Evolutionary conservation across 1,140 invertebrate genomes (phyloP).

Genomic region (Drosophila kepulauana): DNA sequence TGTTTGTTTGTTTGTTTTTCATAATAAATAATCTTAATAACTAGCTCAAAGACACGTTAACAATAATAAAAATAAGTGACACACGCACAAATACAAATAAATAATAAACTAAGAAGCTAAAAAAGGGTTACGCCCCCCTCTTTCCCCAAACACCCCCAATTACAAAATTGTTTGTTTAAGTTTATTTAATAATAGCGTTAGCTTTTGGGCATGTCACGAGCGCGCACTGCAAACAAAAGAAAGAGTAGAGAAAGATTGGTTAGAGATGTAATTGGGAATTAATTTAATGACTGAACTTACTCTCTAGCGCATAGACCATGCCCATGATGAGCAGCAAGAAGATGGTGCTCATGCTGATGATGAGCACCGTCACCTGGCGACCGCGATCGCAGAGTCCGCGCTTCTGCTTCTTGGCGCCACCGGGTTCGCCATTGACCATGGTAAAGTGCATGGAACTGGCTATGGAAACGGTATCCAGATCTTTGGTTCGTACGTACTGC

Average conservation of each 20-base stretch:
- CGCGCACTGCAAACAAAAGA: slow-evolving; percentile 87
- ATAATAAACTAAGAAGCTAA: slow-evolving; percentile 76
- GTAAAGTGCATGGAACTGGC: slow-evolving; percentile 94
- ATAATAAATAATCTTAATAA: slow-evolving; percentile 78
- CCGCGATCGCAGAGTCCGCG: slow-evolving; percentile 88
- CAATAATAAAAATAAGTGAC: slow-evolving; percentile 52
- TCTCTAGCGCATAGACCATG: slow-evolving; percentile 90
- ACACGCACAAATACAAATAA: slow-evolving; percentile 60
- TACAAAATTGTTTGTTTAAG: background rate
- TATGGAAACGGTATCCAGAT: slow-evolving; percentile 89
- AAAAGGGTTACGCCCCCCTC: slow-evolving; percentile 13
- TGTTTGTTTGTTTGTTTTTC: slow-evolving; percentile 30
- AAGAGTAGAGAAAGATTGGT: background rate
- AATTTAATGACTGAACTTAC: slow-evolving; percentile 84
- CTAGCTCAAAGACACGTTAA: slow-evolving; percentile 57
- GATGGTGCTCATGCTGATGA: slow-evolving; percentile 91
- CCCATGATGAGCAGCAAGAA: slow-evolving; percentile 91
- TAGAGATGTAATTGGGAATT: background rate
- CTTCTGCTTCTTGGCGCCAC: slow-evolving; percentile 85
- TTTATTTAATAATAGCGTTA: slow-evolving; percentile 48
- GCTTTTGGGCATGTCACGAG: slow-evolving; percentile 85
- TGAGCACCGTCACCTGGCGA: slow-evolving; percentile 91
- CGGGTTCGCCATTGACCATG: slow-evolving; percentile 91
- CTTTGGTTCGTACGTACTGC: slow-evolving; percentile 84
- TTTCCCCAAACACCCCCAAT: background rate